Evolutionary conservation across 2,888 invertebrate species (phyloP), one percentile per base, ranked within the genome.

Genomic region (Hydraecia micacea): DNA sequence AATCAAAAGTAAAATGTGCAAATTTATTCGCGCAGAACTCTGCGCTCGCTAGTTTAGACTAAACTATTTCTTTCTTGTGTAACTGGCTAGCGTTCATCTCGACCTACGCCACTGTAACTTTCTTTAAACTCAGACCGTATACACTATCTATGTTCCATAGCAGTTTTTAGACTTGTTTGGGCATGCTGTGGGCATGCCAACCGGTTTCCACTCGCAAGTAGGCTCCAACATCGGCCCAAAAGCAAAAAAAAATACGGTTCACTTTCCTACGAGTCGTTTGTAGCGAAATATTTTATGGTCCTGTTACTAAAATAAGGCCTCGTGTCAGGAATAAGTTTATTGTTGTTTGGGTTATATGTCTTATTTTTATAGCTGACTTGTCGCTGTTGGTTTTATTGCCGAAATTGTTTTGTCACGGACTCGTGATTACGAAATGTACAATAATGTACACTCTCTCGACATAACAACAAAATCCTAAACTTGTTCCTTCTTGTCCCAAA

Each of bases 51-150:
- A 80, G 82, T 84, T 55, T 55, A 86, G 76, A 75, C 58, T 71
- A 73, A 86, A 90, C 89, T 90, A 87, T 89, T 89, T 87, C 83
- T 89, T 88, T 89, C 83, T 89, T 88, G 88, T 88, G 84, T 88
- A 90, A 89, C 79, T 80, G 84, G 86, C 75, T 85, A 79, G 80
- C 88, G 87, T 90, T 90, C 87, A 86, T 91, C 93, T 94, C 94
- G 95, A 95, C 95, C 95, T 95, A 95, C 93, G 91, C 93, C 93
- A 95, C 94, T 93, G 91, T 89, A 92, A 93, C 95, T 95, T 95
- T 95, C 95, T 95, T 95, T 94, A 93, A 91, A 92, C 92, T 89
- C 91, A 86, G 80, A 81, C 83, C 82, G 83, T 79, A 83, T 65
- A 79, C 79, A 71, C 85, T 86, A 75, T 87, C 84, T 89, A 80